A percentile compares a stretch with the other conserved stretches of the same genome.
phyloP scores from a whole-genome alignment of 2,113 vertebrate species.

The Calonectris borealis region DNA sequence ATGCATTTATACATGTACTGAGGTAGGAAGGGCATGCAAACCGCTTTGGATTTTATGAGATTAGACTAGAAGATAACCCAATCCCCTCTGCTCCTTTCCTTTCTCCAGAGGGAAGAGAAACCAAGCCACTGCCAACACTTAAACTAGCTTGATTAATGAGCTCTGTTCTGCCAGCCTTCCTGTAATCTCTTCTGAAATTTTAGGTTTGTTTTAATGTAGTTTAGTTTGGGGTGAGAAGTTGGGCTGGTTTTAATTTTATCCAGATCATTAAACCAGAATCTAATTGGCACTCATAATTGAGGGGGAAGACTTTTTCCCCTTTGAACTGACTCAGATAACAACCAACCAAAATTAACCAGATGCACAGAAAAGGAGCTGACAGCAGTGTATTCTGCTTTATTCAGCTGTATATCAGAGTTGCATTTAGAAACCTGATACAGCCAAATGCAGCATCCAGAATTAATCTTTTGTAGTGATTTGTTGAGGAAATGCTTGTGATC shows the following conservation, averaged over 20 bases:
- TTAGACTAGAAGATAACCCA: background rate
- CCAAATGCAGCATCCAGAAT: background rate
- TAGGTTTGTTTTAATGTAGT: background rate
- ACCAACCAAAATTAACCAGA: background rate
- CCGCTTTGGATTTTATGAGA: background rate
- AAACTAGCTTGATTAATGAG: constrained; percentile 26
- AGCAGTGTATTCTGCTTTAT: constrained; percentile 21
- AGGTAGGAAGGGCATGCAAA: background rate
- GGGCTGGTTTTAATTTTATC: constrained; percentile 22
- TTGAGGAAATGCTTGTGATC: constrained; percentile 32
- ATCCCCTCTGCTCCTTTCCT: background rate
- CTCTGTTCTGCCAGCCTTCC: background rate
- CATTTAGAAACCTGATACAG: constrained; percentile 32
- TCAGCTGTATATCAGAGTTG: constrained; percentile 25
- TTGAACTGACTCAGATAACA: constrained; percentile 27
- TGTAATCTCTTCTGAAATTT: constrained; percentile 16
- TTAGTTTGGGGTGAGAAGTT: background rate
- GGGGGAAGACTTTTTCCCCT: background rate
- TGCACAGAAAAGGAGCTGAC: constrained; percentile 11
- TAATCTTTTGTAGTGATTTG: constrained; percentile 4
- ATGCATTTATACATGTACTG: accelerated
- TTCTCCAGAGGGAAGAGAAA: background rate
- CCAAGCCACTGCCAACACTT: background rate
- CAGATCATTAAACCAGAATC: constrained; percentile 15
- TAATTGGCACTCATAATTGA: constrained; percentile 11